A percentile compares a stretch with the other conserved stretches of the same genome.
phyloP scores from a whole-genome alignment of 2,797 vertebrate species.

The Enteromius trimaculatus region DNA sequence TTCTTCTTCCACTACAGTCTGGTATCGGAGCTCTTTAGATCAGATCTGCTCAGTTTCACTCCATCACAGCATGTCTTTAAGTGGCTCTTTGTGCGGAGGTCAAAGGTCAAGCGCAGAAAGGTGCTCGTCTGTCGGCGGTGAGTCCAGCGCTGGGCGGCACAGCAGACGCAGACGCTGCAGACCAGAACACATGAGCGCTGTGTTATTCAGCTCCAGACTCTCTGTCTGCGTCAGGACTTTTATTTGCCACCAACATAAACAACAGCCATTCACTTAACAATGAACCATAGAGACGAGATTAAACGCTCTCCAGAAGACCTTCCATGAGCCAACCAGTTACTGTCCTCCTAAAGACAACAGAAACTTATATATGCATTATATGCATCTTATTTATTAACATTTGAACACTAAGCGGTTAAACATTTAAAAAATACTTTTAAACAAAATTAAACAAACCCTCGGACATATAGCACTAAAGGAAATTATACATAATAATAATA shows the following conservation, averaged over 20 bases:
- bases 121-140: conserved; percentile 44
- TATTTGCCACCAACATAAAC: conserved; percentile 13
- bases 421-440: too few species aligned
- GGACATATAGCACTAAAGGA: too few species aligned
- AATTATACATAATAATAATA: too few species aligned
- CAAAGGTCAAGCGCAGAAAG: conserved; percentile 49
- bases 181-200: conserved; percentile 16
- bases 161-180: conserved; percentile 64
- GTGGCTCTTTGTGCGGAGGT: conserved; percentile 28
- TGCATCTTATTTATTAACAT: neutral
- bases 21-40: neutral
- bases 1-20: neutral
- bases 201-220: conserved; percentile 19
- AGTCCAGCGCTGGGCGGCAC: conserved; percentile 63
- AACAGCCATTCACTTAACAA: conserved; percentile 2
- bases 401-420: neutral
- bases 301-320: neutral
- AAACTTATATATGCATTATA: neutral
- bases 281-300: neutral
- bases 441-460: too few species aligned
- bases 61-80: conserved; percentile 20
- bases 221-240: conserved; percentile 12
- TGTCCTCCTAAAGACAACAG: neutral
- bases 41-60: conserved; percentile 10
- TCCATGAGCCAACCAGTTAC: neutral